These are phyloP conservation scores for Bungarus multicinctus DNA, from an alignment of 2,113 vertebrate genomes.

Conservation along the genomic window DNA sequence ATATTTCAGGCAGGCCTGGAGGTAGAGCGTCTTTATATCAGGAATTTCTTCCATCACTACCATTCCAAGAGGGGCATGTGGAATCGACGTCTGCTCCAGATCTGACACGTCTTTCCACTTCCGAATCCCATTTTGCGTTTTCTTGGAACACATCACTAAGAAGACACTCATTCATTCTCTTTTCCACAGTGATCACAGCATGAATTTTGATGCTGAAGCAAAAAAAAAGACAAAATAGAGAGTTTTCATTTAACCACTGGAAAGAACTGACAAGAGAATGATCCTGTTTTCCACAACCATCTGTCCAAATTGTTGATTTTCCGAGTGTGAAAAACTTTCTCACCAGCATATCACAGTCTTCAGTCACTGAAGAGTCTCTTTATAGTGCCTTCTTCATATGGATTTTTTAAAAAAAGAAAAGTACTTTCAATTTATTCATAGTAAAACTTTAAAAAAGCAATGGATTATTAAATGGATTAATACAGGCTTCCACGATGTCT, in stretches of 20 bases:
- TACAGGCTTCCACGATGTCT: neutral
- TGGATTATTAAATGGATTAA: neutral
- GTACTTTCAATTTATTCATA: neutral
- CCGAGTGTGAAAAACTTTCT: neutral
- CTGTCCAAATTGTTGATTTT: neutral
- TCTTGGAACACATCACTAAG: neutral
- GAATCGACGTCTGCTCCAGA: conserved; percentile 76
- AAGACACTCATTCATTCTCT: conserved; percentile 4
- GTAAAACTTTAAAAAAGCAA: neutral
- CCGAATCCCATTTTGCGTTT: conserved; percentile 27
- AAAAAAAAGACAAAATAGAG: rapidly evolving
- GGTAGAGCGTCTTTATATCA: conserved; percentile 88
- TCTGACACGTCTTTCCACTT: neutral
- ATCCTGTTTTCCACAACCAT: neutral
- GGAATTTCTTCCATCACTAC: conserved; percentile 91
- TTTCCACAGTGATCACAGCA: conserved; percentile 2
- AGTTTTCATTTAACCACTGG: conserved; percentile 1
- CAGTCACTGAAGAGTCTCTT: neutral
- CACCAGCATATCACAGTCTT: neutral
- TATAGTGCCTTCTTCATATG: neutral
- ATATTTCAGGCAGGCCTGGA: conserved; percentile 88
- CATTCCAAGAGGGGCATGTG: conserved; percentile 97
- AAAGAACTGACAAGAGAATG: neutral
- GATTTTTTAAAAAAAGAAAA: neutral
- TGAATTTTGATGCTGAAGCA: neutral